phyloP scores from a whole-genome alignment of 1,140 invertebrate genomes.

The Eriocheir sinensis region DNA sequence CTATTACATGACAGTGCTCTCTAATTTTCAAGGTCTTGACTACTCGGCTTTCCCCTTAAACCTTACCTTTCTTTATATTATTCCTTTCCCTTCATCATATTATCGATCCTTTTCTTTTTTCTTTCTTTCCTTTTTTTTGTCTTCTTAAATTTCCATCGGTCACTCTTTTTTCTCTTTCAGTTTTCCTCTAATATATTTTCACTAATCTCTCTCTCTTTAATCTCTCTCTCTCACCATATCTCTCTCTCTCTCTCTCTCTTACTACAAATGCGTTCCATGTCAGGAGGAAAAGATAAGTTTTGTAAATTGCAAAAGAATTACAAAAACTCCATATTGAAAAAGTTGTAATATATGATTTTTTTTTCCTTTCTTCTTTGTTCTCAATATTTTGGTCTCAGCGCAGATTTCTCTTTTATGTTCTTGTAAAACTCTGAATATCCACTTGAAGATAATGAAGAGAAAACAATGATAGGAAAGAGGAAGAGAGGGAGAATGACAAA shows the following conservation, averaged over 20 bases:
- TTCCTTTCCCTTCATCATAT: not conserved
- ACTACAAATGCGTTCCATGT: not conserved
- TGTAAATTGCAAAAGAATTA: not conserved
- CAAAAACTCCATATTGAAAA: not conserved
- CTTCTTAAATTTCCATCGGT: not conserved
- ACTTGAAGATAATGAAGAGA: not conserved
- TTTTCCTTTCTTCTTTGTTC: not conserved
- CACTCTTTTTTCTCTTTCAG: not conserved
- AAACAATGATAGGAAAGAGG: not conserved
- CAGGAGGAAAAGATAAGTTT: too few species aligned
- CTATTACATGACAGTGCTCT: not conserved
- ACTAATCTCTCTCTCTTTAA: not conserved
- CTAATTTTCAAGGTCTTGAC: too few species aligned
- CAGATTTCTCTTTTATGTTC: not conserved
- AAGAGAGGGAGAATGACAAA: not conserved
- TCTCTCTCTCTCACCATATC: not conserved
- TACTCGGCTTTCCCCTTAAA: not conserved
- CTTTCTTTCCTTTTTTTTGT: not conserved
- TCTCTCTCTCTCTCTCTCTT: not conserved
- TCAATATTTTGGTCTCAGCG: too few species aligned
- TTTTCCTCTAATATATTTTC: not conserved
- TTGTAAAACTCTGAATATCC: too few species aligned
- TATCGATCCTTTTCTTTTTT: not conserved
- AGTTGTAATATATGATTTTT: not conserved
- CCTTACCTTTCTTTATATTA: not conserved